Evolutionary conservation across 2,888 invertebrate species (phyloP).

Genomic region (Pogonocherus hispidulus): DNA sequence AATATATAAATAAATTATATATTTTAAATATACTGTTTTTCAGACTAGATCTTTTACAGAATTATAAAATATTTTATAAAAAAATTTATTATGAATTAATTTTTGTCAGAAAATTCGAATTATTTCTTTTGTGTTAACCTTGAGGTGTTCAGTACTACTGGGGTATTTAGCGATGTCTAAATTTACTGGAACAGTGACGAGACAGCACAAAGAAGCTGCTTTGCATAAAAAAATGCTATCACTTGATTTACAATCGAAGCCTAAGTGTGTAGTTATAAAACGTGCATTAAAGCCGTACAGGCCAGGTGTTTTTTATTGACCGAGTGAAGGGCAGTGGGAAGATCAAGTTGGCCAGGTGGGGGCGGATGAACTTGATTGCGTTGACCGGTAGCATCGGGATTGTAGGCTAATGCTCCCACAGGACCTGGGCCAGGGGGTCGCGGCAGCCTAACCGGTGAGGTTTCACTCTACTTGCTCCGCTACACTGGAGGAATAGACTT

Average conservation of each 20-base stretch:
- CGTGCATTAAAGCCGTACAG: slow-evolving; percentile 16
- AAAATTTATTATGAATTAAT: too few species aligned
- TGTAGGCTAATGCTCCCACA: slow-evolving; percentile 62
- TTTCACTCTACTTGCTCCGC: slow-evolving; percentile 14
- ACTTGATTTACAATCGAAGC: not conserved
- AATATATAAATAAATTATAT: too few species aligned
- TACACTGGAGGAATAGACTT: not conserved
- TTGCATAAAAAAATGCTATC: not conserved
- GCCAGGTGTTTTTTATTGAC: slow-evolving; percentile 32
- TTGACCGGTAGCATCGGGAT: slow-evolving; percentile 51
- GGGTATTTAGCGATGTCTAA: too few species aligned
- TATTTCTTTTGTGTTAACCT: too few species aligned
- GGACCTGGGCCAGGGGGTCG: slow-evolving; percentile 50
- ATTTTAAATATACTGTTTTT: too few species aligned
- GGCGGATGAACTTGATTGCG: slow-evolving; percentile 31
- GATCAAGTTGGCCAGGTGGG: slow-evolving; percentile 29
- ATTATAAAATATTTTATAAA: too few species aligned
- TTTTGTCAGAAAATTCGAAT: too few species aligned
- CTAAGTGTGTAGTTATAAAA: slow-evolving; percentile 14
- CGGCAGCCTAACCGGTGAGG: slow-evolving; percentile 37
- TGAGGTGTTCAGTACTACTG: too few species aligned
- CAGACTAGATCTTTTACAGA: too few species aligned
- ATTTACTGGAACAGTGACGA: not conserved
- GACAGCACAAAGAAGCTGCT: not conserved
- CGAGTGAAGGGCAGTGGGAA: slow-evolving; percentile 30